Percentiles rank a stretch among this genome's conserved stretches.
These are phyloP conservation scores for Tupiocoris notatus DNA, from an alignment of 2,888 invertebrate genomes.

Conservation along the genomic window DNA sequence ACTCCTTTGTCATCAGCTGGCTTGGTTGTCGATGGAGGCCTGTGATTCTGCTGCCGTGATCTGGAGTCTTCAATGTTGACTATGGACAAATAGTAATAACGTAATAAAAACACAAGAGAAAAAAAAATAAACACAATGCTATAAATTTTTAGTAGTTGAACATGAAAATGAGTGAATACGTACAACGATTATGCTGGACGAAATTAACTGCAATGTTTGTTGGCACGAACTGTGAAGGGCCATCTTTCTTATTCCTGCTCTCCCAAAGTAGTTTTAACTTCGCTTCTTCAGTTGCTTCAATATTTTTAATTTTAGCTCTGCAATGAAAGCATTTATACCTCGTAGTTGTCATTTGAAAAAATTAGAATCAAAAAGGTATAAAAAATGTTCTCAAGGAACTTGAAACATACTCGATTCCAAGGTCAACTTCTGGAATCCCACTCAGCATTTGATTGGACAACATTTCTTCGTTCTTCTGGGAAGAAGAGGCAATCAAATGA, in stretches of 20 bases:
- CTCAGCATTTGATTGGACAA: constrained; percentile 99
- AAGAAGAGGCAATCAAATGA: constrained; percentile 79
- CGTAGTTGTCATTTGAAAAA: no score
- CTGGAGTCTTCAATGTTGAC: constrained; percentile 81
- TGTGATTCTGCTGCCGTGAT: constrained; percentile 54
- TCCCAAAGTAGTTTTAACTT: constrained; percentile 90
- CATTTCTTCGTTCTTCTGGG: constrained; percentile 95
- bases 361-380: no score
- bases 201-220: constrained; percentile 98
- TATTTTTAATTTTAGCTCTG: constrained; percentile 94
- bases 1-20: constrained; percentile 38
- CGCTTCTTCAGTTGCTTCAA: constrained; percentile 98
- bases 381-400: no score
- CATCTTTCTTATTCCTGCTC: constrained; percentile 85
- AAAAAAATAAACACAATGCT: no score
- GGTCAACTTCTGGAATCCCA: constrained; percentile 98
- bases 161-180: constrained; percentile 54
- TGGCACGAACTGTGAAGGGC: constrained; percentile 92
- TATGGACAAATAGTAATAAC: constrained; percentile 54
- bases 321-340: no score
- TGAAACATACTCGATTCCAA: constrained; percentile 83
- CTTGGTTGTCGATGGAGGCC: constrained; percentile 42
- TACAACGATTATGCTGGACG: constrained; percentile 94
- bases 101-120: no score
- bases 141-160: constrained; percentile 2